Evolutionary conservation across 2,797 vertebrate species (phyloP), one percentile per base, ranked within the genome.

Genomic region (Pipistrellus pygmaeus): DNA sequence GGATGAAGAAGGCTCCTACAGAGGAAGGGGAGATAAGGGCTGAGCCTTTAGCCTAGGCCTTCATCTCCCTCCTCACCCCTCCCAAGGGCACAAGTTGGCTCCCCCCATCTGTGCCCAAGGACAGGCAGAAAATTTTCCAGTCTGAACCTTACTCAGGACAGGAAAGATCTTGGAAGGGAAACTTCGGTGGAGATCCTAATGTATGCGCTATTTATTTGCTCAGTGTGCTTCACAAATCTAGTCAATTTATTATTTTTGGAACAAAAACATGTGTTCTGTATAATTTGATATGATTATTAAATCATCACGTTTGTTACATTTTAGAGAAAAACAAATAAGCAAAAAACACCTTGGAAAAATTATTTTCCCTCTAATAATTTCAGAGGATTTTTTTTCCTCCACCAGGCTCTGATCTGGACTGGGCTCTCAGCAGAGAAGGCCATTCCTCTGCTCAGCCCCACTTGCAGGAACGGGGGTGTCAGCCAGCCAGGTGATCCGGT

Each of bases 1-100:
- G 99, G 94, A 99, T 99, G 95, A 99, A 98, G 98, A 99, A 99
- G 75, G 98, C 99, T 91, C 99, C 99, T 99, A 97, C 1, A 30
- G 85, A 93, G 90, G 27, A 30, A 32, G 14, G 23, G 21, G 46
- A 64, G 44, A 23, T 27, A 4, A 5, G 32, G 20, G 13, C 60
- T 93, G 68, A 95, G 82, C 21, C 38, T 44, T 23, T 9, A n/a
- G 55, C 20, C 20, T 11, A 1, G 2, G n/a, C n/a, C 46, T 27
- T 30, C 10, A 12, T 9, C 32, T 48, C 60, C 60, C 27, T 46
- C 77, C 55, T 69, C 18, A 35, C 20, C 1, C 44, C 75, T 18
- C 32, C 72, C 84, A 3, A 5, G 12, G 57, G 17, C 38, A 72
- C 9, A 5, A 0, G 23, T 5, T 2, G 6, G 35, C 76, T 64